Evolutionary conservation across 2,113 vertebrate genomes (phyloP), one percentile per base, ranked within the genome.

Genomic region (Spea multiplicata): DNA sequence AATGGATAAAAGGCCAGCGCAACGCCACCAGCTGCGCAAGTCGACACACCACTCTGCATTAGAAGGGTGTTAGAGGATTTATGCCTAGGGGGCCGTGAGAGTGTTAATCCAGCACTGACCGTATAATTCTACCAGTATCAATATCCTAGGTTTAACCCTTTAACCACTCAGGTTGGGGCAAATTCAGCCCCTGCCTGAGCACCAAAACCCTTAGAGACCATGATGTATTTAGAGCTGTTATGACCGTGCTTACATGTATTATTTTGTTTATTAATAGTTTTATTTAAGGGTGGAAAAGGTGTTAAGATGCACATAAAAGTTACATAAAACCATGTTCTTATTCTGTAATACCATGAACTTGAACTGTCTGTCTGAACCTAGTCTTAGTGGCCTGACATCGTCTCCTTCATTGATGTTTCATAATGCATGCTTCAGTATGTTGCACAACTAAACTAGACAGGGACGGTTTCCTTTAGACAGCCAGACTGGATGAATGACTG

Each of bases 271-370:
- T 30, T 30, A 30, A 30, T 30, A 30, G 30, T 30, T 13, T 17
- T 16, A 16, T 64, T 5, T 16, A 64, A 64, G n/a, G 5, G 16
- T 64, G 61, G n/a, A 64, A 5, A 64, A 17, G 6, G n/a, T 64
- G 1, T 16, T 1, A 13, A 64, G 61, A 64, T 4, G 1, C 61
- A 16, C 30, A 30, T 30, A 1, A 2, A 30, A 5, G 17, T 64
- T 64, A 17, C 61, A 64, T 64, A 64, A 64, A 16, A 9, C 6
- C 12, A 67, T 69, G 5, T 69, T 49, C 67, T 16, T 47, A 69
- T 50, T 49, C 44, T 69, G 7, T 49, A 69, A 16, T 69, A 10
- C 47, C 8, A 47, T 69, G 48, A 69, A n/a, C 67, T 69, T 69
- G 47, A 16, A n/a, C 67, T 45, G 7, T 16, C 14, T 49, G 46